Conservation (phyloP, 2,888 invertebrate species). For the Rhamnusium bicolor region DNA sequence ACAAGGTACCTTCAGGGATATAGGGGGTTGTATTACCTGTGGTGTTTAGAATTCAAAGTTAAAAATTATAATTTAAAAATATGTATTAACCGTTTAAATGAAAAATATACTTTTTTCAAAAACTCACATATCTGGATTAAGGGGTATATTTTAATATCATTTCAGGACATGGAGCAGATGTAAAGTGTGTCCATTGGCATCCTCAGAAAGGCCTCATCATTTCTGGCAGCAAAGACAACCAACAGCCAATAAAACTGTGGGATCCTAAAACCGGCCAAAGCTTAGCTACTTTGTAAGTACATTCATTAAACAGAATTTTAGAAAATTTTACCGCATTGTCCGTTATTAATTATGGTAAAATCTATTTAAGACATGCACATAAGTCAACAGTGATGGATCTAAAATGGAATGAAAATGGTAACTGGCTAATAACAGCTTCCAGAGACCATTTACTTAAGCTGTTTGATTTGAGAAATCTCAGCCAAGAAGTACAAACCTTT, state of each 20-base stretch:
- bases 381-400: slow-evolving; percentile 99
- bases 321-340: not conserved
- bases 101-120: no score
- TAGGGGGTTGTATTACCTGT: no score
- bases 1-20: no score
- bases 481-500: slow-evolving; percentile 96
- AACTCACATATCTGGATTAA: no score
- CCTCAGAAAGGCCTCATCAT: slow-evolving; percentile 97
- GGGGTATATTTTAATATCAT: not conserved
- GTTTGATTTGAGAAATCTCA: slow-evolving; percentile 97
- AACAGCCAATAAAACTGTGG: slow-evolving; percentile 99
- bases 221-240: slow-evolving; percentile 99
- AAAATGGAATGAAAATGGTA: slow-evolving; percentile 99
- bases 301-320: not conserved
- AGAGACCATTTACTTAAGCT: slow-evolving; percentile 97
- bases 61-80: no score
- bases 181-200: slow-evolving; percentile 99
- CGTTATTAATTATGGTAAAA: not conserved
- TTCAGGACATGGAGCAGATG: slow-evolving; percentile 96
- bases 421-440: slow-evolving; percentile 99
- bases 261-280: slow-evolving; percentile 98
- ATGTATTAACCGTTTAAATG: no score
- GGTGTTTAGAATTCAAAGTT: no score
- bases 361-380: slow-evolving; percentile 87
- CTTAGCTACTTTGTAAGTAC: slow-evolving; percentile 89